Base-by-base conservation (phyloP, 2,888 invertebrate species). In the Agrotis segetum region DNA sequence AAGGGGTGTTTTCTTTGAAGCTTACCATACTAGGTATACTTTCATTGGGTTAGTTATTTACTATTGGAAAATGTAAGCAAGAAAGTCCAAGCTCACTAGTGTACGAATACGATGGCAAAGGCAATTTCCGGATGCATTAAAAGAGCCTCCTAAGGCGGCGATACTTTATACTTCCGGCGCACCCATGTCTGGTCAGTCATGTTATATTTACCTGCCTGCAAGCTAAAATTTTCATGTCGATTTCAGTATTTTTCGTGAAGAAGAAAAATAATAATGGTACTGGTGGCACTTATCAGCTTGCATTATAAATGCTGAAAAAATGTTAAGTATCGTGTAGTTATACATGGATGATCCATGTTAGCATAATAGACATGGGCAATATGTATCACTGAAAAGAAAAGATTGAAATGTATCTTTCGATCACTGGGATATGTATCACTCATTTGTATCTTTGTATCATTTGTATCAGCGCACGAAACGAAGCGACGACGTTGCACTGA, bases 51-150 rank as follows among this genome's bases (percentile, higher is more conserved):
- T 3, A 34, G 34, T 34, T 34, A 34, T 34, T 34, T 34, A 34
- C 34, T 34, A 7, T 34, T 34, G 5, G 34, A 34, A 34, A 34
- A 34, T 34, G 34, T 34, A 34, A n/a, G n/a, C 29, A 49, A 56
- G n/a, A 49, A 56, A 56, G 14, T 56, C 21, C 1, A 60, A 71
- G 19, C 49, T 21, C 9, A 40, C 49, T 29, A 13, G 34, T 44
- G 13, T n/a, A 64, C 17, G 1, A 64, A 40, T 40, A 50, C 46
- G 19, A 47, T 2, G 17, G 47, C n/a, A 16, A 55, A 44, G 13
- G n/a, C n/a, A 55, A 74, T 65, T 29, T 21, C 55, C 40, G 40
- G 6, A 40, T 40, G 47, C 65, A 44, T 49, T 47, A 44, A 71
- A 74, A 55, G n/a, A 61, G 47, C 65, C 29, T 49, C 13, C 16